phyloP scores from a whole-genome alignment of 2,797 vertebrate species.

The Girardinus metallicus region DNA sequence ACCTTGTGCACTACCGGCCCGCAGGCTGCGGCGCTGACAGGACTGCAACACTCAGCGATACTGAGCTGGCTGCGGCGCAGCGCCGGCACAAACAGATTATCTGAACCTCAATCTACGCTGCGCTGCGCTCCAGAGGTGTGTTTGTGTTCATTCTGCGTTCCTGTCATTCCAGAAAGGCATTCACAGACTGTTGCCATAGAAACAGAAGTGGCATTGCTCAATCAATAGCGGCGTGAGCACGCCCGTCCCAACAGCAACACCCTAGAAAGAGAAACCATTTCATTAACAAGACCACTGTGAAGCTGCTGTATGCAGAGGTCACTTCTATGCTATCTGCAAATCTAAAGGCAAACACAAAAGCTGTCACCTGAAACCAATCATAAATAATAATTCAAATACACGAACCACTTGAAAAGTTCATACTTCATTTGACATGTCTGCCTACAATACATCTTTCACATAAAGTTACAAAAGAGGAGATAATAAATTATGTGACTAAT shows the following conservation, averaged over 20 bases:
- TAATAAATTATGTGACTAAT: not conserved
- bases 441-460: not conserved
- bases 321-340: not conserved
- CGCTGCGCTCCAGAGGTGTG: slow-evolving; percentile 1
- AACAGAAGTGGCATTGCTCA: slow-evolving; percentile 53
- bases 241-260: slow-evolving; percentile 54
- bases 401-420: not conserved
- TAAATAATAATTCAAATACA: not conserved
- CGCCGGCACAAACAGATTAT: slow-evolving; percentile 31
- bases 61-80: slow-evolving; percentile 27
- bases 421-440: not conserved
- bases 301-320: slow-evolving; percentile 22
- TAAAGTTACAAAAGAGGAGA: not conserved
- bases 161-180: slow-evolving; percentile 52
- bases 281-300: slow-evolving; percentile 59
- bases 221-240: slow-evolving; percentile 48
- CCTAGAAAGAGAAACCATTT: slow-evolving; percentile 61
- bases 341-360: not conserved
- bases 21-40: slow-evolving; percentile 37
- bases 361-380: not conserved
- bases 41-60: slow-evolving; percentile 53
- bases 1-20: slow-evolving; percentile 34
- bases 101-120: slow-evolving; percentile 11
- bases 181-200: slow-evolving; percentile 48
- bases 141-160: slow-evolving; percentile 11